phyloP scores from a whole-genome alignment of 2,113 vertebrate species.

The Coturnix japonica region DNA sequence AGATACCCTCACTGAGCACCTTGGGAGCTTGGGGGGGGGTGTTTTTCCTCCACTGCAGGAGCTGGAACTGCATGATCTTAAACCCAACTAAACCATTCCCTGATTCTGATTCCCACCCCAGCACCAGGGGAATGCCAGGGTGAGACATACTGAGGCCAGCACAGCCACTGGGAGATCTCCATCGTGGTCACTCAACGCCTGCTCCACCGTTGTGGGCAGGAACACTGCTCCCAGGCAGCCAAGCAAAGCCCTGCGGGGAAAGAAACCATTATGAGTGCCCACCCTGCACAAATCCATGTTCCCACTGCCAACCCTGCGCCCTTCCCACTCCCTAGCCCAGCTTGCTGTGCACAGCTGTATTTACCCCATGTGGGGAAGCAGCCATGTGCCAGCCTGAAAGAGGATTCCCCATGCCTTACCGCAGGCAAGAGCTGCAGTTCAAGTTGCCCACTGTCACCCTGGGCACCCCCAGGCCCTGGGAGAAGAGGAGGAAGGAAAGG shows the following conservation, averaged over 20 bases:
- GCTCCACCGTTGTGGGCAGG: slow-evolving; percentile 47
- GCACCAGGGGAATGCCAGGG: neutral
- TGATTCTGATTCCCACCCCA: neutral
- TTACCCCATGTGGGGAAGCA: no score
- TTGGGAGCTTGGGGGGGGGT: fast-evolving
- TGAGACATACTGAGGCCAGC: neutral
- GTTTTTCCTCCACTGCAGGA: neutral
- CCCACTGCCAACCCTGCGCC: fast-evolving
- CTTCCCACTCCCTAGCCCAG: neutral
- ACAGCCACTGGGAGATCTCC: slow-evolving; percentile 41
- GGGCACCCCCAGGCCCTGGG: slow-evolving; percentile 84
- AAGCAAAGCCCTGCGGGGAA: slow-evolving; percentile 62
- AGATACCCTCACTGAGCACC: fast-evolving
- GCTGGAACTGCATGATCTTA: neutral
- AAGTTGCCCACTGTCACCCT: slow-evolving; percentile 75
- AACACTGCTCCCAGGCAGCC: slow-evolving; percentile 76
- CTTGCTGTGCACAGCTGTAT: neutral
- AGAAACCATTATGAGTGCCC: fast-evolving
- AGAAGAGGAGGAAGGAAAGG: slow-evolving; percentile 85
- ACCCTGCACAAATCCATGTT: fast-evolving
- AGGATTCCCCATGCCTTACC: slow-evolving; percentile 56
- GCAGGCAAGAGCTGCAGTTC: slow-evolving; percentile 71
- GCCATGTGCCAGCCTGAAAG: fast-evolving
- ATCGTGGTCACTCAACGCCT: fast-evolving
- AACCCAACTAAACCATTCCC: neutral